Evolutionary conservation across 2,113 vertebrate genomes (phyloP).

Genomic region (Hippopotamus amphibius): DNA sequence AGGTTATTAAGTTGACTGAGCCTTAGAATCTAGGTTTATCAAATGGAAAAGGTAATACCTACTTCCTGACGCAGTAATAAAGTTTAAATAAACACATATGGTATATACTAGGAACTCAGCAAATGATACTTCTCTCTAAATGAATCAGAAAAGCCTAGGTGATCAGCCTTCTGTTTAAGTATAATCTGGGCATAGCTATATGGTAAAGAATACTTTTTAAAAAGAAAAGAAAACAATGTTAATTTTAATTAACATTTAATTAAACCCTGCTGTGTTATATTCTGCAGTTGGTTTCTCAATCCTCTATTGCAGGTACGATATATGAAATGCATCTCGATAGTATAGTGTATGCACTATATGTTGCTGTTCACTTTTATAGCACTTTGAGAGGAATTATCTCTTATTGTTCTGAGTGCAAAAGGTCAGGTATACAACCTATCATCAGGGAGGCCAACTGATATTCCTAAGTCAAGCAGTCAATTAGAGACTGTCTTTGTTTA

Average conservation of each 20-base stretch:
- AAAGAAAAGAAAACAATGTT: neutral
- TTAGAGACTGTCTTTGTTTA: neutral
- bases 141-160: slow-evolving; percentile 29
- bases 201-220: neutral
- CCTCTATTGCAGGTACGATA: neutral
- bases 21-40: neutral
- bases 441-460: neutral
- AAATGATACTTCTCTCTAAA: neutral
- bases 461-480: neutral
- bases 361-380: neutral
- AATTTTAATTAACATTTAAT: neutral
- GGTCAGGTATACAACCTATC: neutral
- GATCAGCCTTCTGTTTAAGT: neutral
- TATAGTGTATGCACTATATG: neutral
- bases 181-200: neutral
- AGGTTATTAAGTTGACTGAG: neutral
- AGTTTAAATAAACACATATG: slow-evolving; percentile 31
- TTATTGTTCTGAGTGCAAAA: neutral
- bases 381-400: neutral
- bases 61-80: neutral
- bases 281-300: neutral
- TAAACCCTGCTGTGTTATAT: neutral
- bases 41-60: slow-evolving; percentile 16
- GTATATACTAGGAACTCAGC: neutral
- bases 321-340: neutral